Evolutionary conservation across 1,140 invertebrate genomes (phyloP).

Genomic region (Saccostrea cuccullata): DNA sequence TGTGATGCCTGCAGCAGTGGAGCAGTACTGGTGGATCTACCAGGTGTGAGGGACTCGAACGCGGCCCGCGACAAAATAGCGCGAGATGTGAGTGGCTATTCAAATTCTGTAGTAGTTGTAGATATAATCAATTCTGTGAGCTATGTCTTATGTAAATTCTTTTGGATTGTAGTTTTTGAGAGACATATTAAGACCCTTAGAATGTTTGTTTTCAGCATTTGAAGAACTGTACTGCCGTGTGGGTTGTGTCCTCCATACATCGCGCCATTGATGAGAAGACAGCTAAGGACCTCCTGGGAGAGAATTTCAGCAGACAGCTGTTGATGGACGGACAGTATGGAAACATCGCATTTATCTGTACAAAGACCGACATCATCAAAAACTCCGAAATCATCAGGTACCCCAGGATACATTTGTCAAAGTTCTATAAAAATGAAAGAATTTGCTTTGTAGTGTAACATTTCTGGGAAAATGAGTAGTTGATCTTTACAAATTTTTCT

Average conservation of each 20-base stretch:
- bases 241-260: slow-evolving; percentile 66
- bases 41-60: slow-evolving; percentile 69
- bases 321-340: slow-evolving; percentile 71
- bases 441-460: no score
- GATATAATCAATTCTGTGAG: no score
- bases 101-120: no score
- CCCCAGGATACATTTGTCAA: background rate
- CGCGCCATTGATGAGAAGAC: slow-evolving; percentile 66
- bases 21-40: slow-evolving; percentile 65
- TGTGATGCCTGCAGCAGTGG: slow-evolving; percentile 67
- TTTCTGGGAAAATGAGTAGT: no score
- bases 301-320: slow-evolving; percentile 67
- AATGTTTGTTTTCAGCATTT: slow-evolving; percentile 59
- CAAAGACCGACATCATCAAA: slow-evolving; percentile 64
- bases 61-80: slow-evolving; percentile 68
- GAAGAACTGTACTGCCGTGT: slow-evolving; percentile 66
- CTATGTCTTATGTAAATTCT: no score
- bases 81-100: slow-evolving; percentile 59
- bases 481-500: no score
- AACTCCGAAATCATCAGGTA: slow-evolving; percentile 66
- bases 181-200: no score
- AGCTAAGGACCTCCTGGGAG: slow-evolving; percentile 66
- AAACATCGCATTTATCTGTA: slow-evolving; percentile 68
- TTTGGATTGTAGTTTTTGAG: no score
- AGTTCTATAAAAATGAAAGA: no score